Conservation (phyloP, 1,140 invertebrate species). For the silkworm (Bombyx mori) region DNA sequence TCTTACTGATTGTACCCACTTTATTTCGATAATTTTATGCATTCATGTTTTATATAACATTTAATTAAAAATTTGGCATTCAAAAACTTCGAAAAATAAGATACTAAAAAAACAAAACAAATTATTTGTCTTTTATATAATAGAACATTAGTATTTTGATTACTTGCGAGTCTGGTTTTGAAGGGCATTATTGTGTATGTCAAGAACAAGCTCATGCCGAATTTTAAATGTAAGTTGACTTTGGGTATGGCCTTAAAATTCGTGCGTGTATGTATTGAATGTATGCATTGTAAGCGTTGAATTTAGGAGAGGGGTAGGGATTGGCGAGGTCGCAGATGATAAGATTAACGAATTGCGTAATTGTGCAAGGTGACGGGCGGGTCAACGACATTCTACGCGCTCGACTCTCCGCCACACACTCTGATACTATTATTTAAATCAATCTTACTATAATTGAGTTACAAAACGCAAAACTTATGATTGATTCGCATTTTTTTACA, state of each 20-base stretch:
- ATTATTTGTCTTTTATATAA: no score
- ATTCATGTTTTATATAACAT: no score
- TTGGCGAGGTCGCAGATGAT: constrained; percentile 59
- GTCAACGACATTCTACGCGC: constrained; percentile 60
- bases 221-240: constrained; percentile 23
- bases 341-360: constrained; percentile 69
- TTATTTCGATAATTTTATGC: no score
- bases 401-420: constrained; percentile 54
- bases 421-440: constrained; percentile 24
- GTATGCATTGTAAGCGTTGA: constrained; percentile 23
- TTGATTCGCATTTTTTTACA: no score
- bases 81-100: no score
- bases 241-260: constrained; percentile 28
- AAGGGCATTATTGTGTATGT: background rate
- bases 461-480: no score
- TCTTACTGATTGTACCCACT: no score
- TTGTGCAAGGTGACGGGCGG: constrained; percentile 62
- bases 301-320: constrained; percentile 57
- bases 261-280: constrained; percentile 17
- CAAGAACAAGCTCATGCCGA: constrained; percentile 12
- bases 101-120: no score
- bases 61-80: no score
- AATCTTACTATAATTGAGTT: no score
- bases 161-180: constrained; percentile 2
- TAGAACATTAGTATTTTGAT: no score